Percentiles rank a stretch among this genome's conserved stretches.
These are phyloP conservation scores for Standfussiana lucernea DNA, from an alignment of 2,888 invertebrate species.

Conservation along the genomic window DNA sequence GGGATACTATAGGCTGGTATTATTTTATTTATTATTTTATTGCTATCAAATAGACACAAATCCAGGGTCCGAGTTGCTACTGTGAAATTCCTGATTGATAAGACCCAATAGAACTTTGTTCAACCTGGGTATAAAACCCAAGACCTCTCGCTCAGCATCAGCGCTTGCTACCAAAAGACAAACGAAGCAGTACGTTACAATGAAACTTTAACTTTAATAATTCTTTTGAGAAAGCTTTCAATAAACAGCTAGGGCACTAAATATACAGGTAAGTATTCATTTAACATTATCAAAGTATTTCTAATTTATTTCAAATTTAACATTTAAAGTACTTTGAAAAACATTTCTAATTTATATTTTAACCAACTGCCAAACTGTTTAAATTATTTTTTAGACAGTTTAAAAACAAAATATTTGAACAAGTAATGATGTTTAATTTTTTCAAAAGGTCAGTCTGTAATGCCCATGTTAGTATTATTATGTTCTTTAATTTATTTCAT, in stretches of 20 bases:
- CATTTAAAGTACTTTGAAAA: slow-evolving; percentile 15
- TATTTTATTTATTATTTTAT: too few relatives aligned
- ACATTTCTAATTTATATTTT: slow-evolving; percentile 50
- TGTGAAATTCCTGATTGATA: not conserved
- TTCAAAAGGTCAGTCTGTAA: not conserved
- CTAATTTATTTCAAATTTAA: slow-evolving; percentile 25
- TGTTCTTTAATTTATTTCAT: not conserved
- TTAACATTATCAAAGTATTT: slow-evolving; percentile 10
- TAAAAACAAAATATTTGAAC: slow-evolving; percentile 10
- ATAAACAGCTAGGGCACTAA: not conserved
- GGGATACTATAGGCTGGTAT: too few relatives aligned
- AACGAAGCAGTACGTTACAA: not conserved
- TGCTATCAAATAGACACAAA: too few relatives aligned
- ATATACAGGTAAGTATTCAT: slow-evolving; percentile 14
- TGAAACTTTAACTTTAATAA: not conserved
- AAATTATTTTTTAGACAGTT: slow-evolving; percentile 29
- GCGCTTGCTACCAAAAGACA: fast-evolving
- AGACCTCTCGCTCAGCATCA: not conserved
- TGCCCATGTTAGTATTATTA: not conserved
- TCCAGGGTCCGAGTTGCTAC: not conserved
- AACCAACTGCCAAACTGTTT: slow-evolving; percentile 25
- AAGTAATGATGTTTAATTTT: not conserved
- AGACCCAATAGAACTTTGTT: not conserved
- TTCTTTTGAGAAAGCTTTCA: not conserved
- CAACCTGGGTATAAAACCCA: not conserved